Percentiles rank a stretch among this genome's conserved stretches.
phyloP scores from a whole-genome alignment of 2,888 invertebrate genomes.

The Brenthis ino region DNA sequence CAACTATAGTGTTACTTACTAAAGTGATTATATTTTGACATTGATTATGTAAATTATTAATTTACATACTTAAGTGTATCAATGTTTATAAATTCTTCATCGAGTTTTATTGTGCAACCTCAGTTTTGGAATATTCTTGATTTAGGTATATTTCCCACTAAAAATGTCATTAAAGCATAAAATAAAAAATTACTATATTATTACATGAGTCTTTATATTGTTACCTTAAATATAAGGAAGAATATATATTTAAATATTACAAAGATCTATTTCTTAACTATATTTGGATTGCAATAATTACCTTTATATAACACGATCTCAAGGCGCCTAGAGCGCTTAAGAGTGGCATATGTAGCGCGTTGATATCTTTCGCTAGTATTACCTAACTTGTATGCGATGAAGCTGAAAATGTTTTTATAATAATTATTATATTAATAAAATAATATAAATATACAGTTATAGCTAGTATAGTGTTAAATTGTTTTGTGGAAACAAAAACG shows the following conservation, averaged over 20 bases:
- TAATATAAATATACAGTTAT: too few species aligned
- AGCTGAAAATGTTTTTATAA: background rate
- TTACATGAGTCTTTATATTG: background rate
- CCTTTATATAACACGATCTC: conserved; percentile 29
- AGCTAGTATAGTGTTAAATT: too few species aligned
- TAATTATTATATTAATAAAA: too few species aligned
- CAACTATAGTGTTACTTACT: too few species aligned
- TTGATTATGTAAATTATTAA: too few species aligned
- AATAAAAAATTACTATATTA: background rate
- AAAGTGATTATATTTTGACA: too few species aligned
- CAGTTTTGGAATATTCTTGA: too few species aligned
- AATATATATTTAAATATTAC: conserved; percentile 1
- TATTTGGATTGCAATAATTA: conserved; percentile 19
- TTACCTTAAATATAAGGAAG: background rate
- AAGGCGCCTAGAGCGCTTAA: conserved; percentile 29
- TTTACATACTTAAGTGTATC: too few species aligned
- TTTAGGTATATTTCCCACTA: background rate
- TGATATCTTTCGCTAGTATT: conserved; percentile 43
- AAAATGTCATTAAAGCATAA: background rate
- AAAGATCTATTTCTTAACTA: conserved; percentile 8
- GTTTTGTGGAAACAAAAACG: too few species aligned
- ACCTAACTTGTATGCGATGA: conserved; percentile 19
- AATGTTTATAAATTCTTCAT: too few species aligned
- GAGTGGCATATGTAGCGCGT: conserved; percentile 34
- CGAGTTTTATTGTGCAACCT: too few species aligned